A percentile compares a stretch with the other conserved stretches of the same genome.
Evolutionary conservation across 2,797 vertebrate genomes (phyloP).

Genomic region (Euthynnus affinis): DNA sequence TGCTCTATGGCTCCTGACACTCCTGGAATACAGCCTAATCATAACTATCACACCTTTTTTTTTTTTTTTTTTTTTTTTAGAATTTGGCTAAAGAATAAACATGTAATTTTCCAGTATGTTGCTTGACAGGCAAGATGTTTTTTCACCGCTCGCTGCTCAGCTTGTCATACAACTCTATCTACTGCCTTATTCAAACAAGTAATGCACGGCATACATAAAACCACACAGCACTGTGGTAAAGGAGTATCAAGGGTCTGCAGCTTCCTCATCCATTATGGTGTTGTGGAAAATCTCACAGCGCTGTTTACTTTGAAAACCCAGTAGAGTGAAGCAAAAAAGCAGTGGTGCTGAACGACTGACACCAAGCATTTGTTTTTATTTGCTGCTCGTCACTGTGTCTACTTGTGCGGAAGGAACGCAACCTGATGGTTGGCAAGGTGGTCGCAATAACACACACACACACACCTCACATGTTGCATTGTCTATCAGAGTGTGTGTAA

Average conservation of each 20-base stretch:
- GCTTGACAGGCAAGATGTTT: conserved; percentile 5
- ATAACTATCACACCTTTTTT: conserved; percentile 9
- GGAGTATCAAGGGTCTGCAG: conserved; percentile 47
- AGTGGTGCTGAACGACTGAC: conserved; percentile 54
- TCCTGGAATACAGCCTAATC: conserved; percentile 28
- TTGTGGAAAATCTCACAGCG: conserved; percentile 62
- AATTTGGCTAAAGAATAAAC: conserved; percentile 23
- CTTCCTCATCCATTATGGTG: conserved; percentile 66
- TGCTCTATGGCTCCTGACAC: neutral
- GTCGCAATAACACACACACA: conserved; percentile 1
- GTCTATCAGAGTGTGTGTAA: neutral
- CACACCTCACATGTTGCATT: conserved; percentile 1
- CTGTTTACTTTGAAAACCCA: conserved; percentile 75
- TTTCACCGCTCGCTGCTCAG: conserved; percentile 2
- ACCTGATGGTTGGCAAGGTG: conserved; percentile 2
- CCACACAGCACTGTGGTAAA: conserved; percentile 35
- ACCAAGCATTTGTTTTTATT: conserved; percentile 74
- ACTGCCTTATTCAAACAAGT: conserved; percentile 47
- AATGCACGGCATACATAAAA: conserved; percentile 59
- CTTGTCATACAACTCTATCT: conserved; percentile 53
- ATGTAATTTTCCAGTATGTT: conserved; percentile 19
- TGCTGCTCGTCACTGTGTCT: conserved; percentile 42
- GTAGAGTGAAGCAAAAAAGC: conserved; percentile 57
- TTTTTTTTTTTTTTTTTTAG: neutral
- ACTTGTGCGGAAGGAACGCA: conserved; percentile 16